Evolutionary conservation across 2,888 invertebrate genomes (phyloP).

Genomic region (Tetropium fuscum): DNA sequence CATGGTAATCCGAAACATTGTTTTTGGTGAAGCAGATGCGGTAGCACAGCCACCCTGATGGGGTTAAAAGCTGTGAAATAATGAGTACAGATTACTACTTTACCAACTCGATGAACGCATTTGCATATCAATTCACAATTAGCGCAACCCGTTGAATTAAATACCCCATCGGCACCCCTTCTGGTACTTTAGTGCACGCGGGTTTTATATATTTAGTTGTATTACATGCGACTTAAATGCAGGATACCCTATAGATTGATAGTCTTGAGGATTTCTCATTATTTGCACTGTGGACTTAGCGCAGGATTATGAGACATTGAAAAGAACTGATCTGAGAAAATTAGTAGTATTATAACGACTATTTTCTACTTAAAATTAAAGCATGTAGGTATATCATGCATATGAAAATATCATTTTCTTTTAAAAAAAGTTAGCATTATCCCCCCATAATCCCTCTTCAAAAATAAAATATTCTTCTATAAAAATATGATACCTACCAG

Average conservation of each 20-base stretch:
- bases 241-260: conserved; percentile 8
- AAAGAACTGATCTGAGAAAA: no score
- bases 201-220: conserved; percentile 3
- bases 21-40: conserved; percentile 57
- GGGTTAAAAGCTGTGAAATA: conserved; percentile 65
- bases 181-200: neutral
- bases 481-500: no score
- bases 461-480: no score
- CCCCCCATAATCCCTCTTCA: no score
- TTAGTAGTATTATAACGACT: no score
- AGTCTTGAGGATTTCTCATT: conserved; percentile 2
- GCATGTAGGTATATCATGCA: no score
- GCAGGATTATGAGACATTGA: neutral
- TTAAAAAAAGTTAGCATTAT: no score
- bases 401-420: no score
- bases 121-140: conserved; percentile 67
- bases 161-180: conserved; percentile 35
- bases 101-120: conserved; percentile 63
- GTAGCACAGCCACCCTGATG: conserved; percentile 54
- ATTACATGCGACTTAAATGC: conserved; percentile 15
- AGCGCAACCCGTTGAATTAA: conserved; percentile 59
- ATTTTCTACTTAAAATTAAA: no score
- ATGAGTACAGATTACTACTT: conserved; percentile 65
- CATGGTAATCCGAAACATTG: conserved; percentile 55
- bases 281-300: neutral